These are phyloP conservation scores for Peromyscus californicus DNA, from an alignment of 2,113 vertebrate genomes.

Conservation along the genomic window DNA sequence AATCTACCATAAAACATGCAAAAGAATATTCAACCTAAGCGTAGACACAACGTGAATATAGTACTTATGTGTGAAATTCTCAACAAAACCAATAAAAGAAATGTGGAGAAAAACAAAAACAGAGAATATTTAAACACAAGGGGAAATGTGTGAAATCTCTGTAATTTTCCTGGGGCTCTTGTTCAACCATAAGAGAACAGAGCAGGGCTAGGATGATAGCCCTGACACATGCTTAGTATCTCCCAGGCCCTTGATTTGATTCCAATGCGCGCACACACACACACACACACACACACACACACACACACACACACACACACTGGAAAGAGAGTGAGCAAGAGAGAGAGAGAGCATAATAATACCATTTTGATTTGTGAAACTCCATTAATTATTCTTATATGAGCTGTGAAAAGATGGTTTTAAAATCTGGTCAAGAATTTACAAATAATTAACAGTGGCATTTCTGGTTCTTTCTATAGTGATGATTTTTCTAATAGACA, in stretches of 20 bases:
- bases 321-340: neutral
- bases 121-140: neutral
- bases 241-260: neutral
- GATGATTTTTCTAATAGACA: slow-evolving; percentile 33
- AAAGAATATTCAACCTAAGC: neutral
- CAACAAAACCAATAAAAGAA: neutral
- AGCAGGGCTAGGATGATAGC: neutral
- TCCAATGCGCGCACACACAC: neutral
- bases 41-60: neutral
- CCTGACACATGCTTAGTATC: too few relatives aligned
- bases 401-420: slow-evolving; percentile 43
- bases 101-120: neutral
- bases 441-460: slow-evolving; percentile 40
- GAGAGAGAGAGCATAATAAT: neutral
- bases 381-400: neutral
- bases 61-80: neutral
- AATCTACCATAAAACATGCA: neutral
- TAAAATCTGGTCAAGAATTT: slow-evolving; percentile 55
- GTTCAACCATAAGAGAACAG: neutral
- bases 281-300: neutral
- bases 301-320: too few relatives aligned
- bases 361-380: slow-evolving; percentile 1
- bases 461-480: slow-evolving; percentile 40
- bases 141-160: neutral
- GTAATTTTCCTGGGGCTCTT: slow-evolving; percentile 39